phyloP scores from a whole-genome alignment of 37 sponge, comb jelly and placozoan species.

The Petrosia ficiformis region DNA sequence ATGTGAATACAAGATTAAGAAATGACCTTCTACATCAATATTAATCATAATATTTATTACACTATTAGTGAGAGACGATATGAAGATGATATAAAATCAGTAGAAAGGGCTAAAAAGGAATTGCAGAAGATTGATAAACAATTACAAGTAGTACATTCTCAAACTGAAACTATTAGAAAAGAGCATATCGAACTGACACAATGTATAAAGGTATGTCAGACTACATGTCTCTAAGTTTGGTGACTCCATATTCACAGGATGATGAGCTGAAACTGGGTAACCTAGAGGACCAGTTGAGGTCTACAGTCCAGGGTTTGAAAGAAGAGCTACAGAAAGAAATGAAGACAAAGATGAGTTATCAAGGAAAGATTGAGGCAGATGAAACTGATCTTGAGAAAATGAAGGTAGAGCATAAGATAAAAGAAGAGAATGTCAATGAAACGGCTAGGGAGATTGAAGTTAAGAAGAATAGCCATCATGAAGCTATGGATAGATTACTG shows the following conservation, averaged over 20 bases:
- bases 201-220: not conserved
- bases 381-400: conserved; percentile 15
- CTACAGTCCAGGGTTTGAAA: conserved; percentile 7
- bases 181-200: conserved; percentile 19
- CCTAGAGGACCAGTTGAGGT: too few species aligned
- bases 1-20: too few species aligned
- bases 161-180: not conserved
- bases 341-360: not conserved
- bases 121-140: conserved; percentile 44
- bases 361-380: not conserved
- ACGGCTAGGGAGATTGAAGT: not conserved
- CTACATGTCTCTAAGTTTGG: too few species aligned
- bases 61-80: conserved; percentile 30
- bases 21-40: too few species aligned
- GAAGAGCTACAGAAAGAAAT: conserved; percentile 18
- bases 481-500: not conserved
- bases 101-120: conserved; percentile 42
- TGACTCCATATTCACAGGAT: too few species aligned
- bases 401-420: conserved; percentile 7
- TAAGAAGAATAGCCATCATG: conserved; percentile 7
- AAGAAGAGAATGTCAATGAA: conserved; percentile 5
- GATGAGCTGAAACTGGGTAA: too few species aligned
- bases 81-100: conserved; percentile 18
- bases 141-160: conserved; percentile 4
- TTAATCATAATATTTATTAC: too few species aligned